Percentiles rank a stretch among this genome's conserved stretches.
These are phyloP conservation scores for Tauraco erythrolophus DNA, from an alignment of 2,113 vertebrate species.

Conservation along the genomic window DNA sequence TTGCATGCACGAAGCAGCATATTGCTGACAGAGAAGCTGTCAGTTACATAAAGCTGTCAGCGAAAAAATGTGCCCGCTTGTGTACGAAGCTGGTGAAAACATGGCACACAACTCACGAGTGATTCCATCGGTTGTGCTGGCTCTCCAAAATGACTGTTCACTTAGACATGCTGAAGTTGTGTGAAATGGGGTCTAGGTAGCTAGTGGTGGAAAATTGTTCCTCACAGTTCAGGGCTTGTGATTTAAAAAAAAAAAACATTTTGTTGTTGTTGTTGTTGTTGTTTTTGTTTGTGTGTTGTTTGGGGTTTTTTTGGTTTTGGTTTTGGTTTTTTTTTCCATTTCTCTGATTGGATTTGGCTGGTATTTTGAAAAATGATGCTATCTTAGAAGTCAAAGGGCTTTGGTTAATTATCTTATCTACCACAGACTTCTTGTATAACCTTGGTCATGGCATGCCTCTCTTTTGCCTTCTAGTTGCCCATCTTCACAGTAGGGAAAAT, in stretches of 20 bases:
- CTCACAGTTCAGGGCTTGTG: neutral
- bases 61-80: neutral
- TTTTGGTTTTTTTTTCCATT: accelerated
- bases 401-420: neutral
- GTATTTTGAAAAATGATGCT: neutral
- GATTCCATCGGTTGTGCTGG: neutral
- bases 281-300: neutral
- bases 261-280: too few relatives aligned
- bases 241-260: neutral
- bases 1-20: neutral
- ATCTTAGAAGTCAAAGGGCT: neutral
- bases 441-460: neutral
- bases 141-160: neutral
- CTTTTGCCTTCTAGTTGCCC: neutral
- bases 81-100: neutral
- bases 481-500: neutral
- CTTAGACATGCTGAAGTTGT: accelerated
- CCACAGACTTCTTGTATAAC: neutral
- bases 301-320: too few relatives aligned
- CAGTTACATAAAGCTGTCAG: neutral
- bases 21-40: neutral
- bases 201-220: neutral
- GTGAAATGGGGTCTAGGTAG: neutral
- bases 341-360: neutral
- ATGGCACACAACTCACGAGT: neutral